A percentile compares a stretch with the other conserved stretches of the same genome.
Evolutionary conservation across 92 coral and sea anemone species (phyloP).

Genomic region (Diadumene lineata): DNA sequence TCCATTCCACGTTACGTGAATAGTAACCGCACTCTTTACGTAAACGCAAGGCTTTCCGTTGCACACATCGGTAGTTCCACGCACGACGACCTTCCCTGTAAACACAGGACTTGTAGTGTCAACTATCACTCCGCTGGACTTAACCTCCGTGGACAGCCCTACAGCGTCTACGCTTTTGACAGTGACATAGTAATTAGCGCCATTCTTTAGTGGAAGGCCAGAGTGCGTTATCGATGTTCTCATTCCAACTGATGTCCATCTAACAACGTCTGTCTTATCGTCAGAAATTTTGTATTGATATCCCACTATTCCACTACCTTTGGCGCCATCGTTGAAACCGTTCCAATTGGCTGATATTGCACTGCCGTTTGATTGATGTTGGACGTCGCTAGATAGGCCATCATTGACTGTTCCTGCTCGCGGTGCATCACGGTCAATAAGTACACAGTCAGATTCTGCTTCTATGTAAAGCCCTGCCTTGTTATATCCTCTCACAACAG

Average conservation of each 20-base stretch:
- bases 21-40: slow-evolving; percentile 47
- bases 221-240: slow-evolving; percentile 49
- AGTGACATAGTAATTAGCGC: slow-evolving; percentile 51
- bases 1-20: slow-evolving; percentile 72
- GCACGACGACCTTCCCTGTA: slow-evolving; percentile 66
- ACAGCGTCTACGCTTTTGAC: slow-evolving; percentile 77
- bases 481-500: slow-evolving; percentile 80
- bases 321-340: slow-evolving; percentile 80
- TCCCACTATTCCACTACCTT: slow-evolving; percentile 89
- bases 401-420: slow-evolving; percentile 82
- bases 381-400: slow-evolving; percentile 69
- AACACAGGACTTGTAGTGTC: slow-evolving; percentile 87
- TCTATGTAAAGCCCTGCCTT: slow-evolving; percentile 80
- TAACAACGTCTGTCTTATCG: slow-evolving; percentile 42
- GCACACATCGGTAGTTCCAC: slow-evolving; percentile 48
- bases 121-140: slow-evolving; percentile 71
- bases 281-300: slow-evolving; percentile 76
- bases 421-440: slow-evolving; percentile 90
- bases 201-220: slow-evolving; percentile 52
- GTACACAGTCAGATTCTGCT: slow-evolving; percentile 77
- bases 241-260: slow-evolving; percentile 79
- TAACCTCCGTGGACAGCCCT: slow-evolving; percentile 57
- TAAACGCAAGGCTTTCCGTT: slow-evolving; percentile 72
- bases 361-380: slow-evolving; percentile 73
- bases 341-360: slow-evolving; percentile 78